Evolutionary conservation across 2,113 vertebrate genomes (phyloP).

Genomic region (Thymallus thymallus): DNA sequence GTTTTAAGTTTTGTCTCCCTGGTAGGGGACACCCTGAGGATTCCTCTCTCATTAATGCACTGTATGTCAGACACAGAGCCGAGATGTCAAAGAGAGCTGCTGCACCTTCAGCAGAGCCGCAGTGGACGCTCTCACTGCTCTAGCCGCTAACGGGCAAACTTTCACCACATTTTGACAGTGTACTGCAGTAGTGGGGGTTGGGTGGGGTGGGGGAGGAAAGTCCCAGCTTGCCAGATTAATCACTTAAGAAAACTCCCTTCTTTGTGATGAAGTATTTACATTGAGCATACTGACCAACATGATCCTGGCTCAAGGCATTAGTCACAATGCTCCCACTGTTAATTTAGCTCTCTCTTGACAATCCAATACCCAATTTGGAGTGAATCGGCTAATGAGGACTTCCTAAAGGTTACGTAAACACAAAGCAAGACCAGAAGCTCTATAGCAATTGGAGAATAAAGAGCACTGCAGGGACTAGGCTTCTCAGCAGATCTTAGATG

Average conservation of each 20-base stretch:
- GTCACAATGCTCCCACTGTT: constrained; percentile 73
- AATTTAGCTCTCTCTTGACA: constrained; percentile 73
- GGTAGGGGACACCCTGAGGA: constrained; percentile 7
- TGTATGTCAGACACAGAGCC: constrained; percentile 9
- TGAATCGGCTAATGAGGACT: constrained; percentile 72
- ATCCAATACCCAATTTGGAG: constrained; percentile 58
- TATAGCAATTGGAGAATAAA: background rate
- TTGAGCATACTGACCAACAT: constrained; percentile 66
- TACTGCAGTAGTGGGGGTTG: background rate
- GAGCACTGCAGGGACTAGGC: constrained; percentile 8
- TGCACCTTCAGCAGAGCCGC: constrained; percentile 13
- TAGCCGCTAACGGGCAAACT: constrained; percentile 20
- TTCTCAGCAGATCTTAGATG: background rate
- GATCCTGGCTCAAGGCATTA: constrained; percentile 71
- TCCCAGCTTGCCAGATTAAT: constrained; percentile 56
- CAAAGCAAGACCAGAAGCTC: constrained; percentile 24
- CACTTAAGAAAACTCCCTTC: constrained; percentile 70
- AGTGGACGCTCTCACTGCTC: background rate
- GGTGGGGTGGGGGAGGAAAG: constrained; percentile 17
- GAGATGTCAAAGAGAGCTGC: constrained; percentile 21
- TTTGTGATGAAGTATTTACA: constrained; percentile 75
- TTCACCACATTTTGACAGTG: constrained; percentile 8
- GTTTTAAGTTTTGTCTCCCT: background rate
- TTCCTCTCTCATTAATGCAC: constrained; percentile 13
- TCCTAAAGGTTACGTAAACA: constrained; percentile 79